Evolutionary conservation across 2,888 invertebrate species (phyloP), one percentile per base, ranked within the genome.

Genomic region (Enchytraeus crypticus): DNA sequence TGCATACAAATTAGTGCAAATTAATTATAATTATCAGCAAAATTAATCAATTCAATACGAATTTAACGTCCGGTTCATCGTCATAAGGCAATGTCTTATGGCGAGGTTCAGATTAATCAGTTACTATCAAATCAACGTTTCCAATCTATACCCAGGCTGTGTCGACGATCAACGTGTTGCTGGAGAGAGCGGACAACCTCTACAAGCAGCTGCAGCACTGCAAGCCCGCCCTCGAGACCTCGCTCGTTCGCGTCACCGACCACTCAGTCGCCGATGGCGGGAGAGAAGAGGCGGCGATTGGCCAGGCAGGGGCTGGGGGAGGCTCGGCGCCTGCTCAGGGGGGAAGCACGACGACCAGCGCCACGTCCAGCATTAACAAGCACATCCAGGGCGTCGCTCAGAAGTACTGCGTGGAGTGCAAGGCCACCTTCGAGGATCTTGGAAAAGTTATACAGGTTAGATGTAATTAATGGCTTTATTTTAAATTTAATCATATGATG

Each of bases 331-430:
- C 23, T 5, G n/a, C 51, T 29, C 21, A 46, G 14, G n/a, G 51
- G n/a, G 23, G 53, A 14, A 26, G 54, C 14, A 27, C 27, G 11
- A 26, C 56, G 1, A 49, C 46, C 43, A 18, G 57, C 14, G 32
- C 55, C 1, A 23, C 51, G 18, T 38, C 34, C 29, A 14, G 38
- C 18, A 56, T 95, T 49, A 95, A 93, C 80, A 87, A 89, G 76
- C 89, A 90, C 56, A 95, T 96, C 71, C 95, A 96, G 77, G 85
- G 90, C 68, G 83, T 96, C 46, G 95, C 95, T 2, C 92, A 92
- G 78, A 90, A 91, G 75, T 96, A 96, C 80, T 92, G 93, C 77
- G 88, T 87, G 53, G 96, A 97, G 72, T 95, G 93, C 76, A 91
- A 91, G 77, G 87, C 88, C 4, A 89, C 92, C 5, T 96, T 95